A percentile compares a stretch with the other conserved stretches of the same genome.
phyloP scores from a whole-genome alignment of 2,113 vertebrate genomes.

The Myxocyprinus asiaticus region DNA sequence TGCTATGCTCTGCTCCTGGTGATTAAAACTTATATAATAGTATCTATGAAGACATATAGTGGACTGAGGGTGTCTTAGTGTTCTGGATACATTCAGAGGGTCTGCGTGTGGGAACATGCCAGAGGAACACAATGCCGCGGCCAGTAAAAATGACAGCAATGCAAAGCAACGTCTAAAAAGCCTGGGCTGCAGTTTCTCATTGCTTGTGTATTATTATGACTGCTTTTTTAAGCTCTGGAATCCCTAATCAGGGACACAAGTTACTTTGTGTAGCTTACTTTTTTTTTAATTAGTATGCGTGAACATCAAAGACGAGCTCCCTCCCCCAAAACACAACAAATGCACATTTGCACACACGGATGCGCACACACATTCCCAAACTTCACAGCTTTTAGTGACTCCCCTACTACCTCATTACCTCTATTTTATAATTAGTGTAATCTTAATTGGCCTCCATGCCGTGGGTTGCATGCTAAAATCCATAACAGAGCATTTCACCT shows the following conservation, averaged over 20 bases:
- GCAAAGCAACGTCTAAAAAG: not conserved
- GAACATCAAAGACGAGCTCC: slow-evolving; percentile 16
- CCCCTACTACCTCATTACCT: slow-evolving; percentile 18
- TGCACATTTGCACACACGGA: slow-evolving; percentile 11
- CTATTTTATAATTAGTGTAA: slow-evolving; percentile 39
- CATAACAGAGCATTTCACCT: slow-evolving; percentile 36
- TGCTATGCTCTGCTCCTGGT: not conserved
- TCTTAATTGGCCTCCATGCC: slow-evolving; percentile 45
- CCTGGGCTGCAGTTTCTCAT: not conserved
- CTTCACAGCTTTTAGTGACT: slow-evolving; percentile 11
- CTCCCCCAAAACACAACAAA: slow-evolving; percentile 7
- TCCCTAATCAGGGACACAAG: slow-evolving; percentile 17
- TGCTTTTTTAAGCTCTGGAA: slow-evolving; percentile 28
- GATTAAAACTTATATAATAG: slow-evolving; percentile 48
- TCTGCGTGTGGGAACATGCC: slow-evolving; percentile 43
- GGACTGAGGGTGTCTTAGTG: not conserved
- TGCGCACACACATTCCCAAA: not conserved
- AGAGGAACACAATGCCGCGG: slow-evolving; percentile 7
- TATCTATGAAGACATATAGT: slow-evolving; percentile 21
- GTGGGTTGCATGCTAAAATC: slow-evolving; percentile 29
- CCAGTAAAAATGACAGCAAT: slow-evolving; percentile 33
- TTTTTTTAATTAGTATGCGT: not conserved
- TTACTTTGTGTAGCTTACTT: slow-evolving; percentile 7
- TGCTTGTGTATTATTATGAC: slow-evolving; percentile 5
- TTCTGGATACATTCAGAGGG: not conserved